Base-by-base conservation (phyloP, 1,140 invertebrate genomes). In the Homarus americanus region DNA sequence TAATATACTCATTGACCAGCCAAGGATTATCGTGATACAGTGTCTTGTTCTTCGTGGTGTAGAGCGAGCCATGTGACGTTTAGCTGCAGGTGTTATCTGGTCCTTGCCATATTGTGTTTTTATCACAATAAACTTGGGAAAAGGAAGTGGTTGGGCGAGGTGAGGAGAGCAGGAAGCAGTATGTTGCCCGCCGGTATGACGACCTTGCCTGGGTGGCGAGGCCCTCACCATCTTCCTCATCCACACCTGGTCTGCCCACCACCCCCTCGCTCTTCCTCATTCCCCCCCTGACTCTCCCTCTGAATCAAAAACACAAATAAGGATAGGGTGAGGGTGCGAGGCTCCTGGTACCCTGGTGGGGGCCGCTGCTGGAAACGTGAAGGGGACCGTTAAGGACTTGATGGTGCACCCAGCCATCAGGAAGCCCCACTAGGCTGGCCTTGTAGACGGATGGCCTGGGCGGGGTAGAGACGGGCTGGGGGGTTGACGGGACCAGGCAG, bases 201-300 rank as follows among this genome's bases (percentile, higher is more conserved):
- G 87, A 83, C 87, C 87, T 90, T 83, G 87, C 66, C 79, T 76
- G 63, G 20, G 49, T 82, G 87, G n/a, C 41, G 28, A 76, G 28
- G 75, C 38, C 78, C 78, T 76, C 87, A 17, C 32, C 28, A 3
- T 44, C 75, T 40, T 49, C 76, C 63, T 63, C 58, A 24, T 53
- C 40, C 40, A 49, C 79, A 36, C 73, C 28, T n/a, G 32, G 40
- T 40, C 2, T 36, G 28, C 34, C 34, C 7, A 44, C 72, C n/a
- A n/a, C n/a, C n/a, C n/a, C 34, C 9, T 5, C n/a, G 2, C 58
- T 86, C 32, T 86, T 58, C 75, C 72, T 78, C 72, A 5, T 63
- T 41, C 20, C 34, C 41, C 32, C 7, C 66, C n/a, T n/a, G n/a
- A n/a, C n/a, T 20, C 28, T 36, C 9, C 72, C 28, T 73, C 28